These are phyloP conservation scores for Enteromius fasciolatus DNA, from an alignment of 2,797 vertebrate genomes.

Conservation along the genomic window DNA sequence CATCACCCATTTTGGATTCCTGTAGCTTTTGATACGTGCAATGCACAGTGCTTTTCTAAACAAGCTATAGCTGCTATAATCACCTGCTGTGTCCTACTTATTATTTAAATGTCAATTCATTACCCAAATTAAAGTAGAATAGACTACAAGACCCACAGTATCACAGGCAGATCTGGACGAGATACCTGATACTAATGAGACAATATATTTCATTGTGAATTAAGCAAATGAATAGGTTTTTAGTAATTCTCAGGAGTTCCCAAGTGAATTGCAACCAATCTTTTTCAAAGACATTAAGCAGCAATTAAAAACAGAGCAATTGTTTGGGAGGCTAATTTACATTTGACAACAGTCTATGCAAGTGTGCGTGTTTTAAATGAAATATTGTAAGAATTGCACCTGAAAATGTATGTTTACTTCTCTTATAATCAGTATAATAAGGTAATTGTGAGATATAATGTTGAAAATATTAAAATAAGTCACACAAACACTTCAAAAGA, in stretches of 20 bases:
- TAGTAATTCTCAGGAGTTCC: constrained; percentile 7
- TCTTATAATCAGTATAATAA: neutral
- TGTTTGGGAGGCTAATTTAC: neutral
- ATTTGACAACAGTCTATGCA: neutral
- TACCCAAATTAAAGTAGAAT: constrained; percentile 37
- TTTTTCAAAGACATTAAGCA: neutral
- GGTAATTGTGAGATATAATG: neutral
- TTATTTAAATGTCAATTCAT: constrained; percentile 41
- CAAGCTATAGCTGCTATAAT: neutral
- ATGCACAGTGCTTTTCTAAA: neutral
- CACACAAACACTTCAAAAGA: neutral
- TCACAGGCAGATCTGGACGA: constrained; percentile 11
- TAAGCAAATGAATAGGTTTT: constrained; percentile 4
- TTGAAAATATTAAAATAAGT: neutral
- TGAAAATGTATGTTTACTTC: neutral
- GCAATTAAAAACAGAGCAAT: neutral
- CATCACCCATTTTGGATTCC: neutral
- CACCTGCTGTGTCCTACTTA: constrained; percentile 38
- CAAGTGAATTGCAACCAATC: neutral
- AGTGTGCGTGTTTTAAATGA: neutral
- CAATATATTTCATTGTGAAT: neutral
- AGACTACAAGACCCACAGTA: neutral
- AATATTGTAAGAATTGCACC: neutral
- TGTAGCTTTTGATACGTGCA: neutral
- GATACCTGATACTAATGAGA: constrained; percentile 6